Conservation (phyloP, 2,888 invertebrate species). For the Seira sanloemensis region DNA sequence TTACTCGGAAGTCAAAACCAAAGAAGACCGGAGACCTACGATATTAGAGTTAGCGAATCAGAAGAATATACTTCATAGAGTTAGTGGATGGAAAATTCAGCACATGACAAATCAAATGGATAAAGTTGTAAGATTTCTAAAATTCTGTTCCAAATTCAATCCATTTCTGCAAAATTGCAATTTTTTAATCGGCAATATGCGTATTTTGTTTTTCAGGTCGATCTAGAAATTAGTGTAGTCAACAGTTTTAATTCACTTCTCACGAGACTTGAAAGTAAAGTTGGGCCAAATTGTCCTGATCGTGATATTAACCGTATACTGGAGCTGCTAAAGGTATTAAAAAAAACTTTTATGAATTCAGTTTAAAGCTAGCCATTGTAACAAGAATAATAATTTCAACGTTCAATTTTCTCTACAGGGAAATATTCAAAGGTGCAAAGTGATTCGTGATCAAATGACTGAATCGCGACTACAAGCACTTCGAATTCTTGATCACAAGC, state of each 20-base stretch:
- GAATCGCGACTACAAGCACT: slow-evolving; percentile 92
- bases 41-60: slow-evolving; percentile 94
- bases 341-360: too few relatives aligned
- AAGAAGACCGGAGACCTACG: slow-evolving; percentile 89
- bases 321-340: slow-evolving; percentile 72
- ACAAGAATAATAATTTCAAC: too few relatives aligned
- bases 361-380: too few relatives aligned
- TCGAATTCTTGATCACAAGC: slow-evolving; percentile 93
- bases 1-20: slow-evolving; percentile 89
- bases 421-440: slow-evolving; percentile 94
- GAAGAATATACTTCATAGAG: slow-evolving; percentile 88
- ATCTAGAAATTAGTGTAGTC: slow-evolving; percentile 70
- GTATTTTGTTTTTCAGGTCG: slow-evolving; percentile 59
- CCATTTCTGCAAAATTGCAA: too few relatives aligned
- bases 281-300: slow-evolving; percentile 68
- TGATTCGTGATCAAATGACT: slow-evolving; percentile 92
- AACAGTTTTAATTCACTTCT: slow-evolving; percentile 66
- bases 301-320: slow-evolving; percentile 73
- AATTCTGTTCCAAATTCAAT: neutral
- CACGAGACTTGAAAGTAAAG: slow-evolving; percentile 68
- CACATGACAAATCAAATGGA: slow-evolving; percentile 95
- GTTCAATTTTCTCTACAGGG: too few relatives aligned
- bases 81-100: slow-evolving; percentile 96
- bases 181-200: neutral
- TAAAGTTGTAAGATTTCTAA: slow-evolving; percentile 83